Evolutionary conservation across 2,888 invertebrate species (phyloP), one percentile per base, ranked within the genome.

Genomic region (Allolobophora icterica): DNA sequence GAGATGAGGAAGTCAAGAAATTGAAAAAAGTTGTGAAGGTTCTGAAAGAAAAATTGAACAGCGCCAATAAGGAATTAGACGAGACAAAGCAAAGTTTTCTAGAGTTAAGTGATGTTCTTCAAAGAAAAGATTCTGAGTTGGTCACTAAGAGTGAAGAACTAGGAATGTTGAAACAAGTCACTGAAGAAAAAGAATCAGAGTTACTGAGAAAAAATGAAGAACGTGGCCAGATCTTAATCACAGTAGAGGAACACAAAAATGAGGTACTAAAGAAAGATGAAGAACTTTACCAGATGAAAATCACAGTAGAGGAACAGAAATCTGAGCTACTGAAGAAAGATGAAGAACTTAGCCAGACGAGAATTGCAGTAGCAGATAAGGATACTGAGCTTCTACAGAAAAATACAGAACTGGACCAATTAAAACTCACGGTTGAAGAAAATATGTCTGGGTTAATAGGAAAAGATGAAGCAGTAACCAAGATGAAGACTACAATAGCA

Each of bases 51-150:
- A 52, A 52, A 52, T 24, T 52, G 52, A 52, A 52, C 52, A 52
- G 52, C 21, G 19, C 52, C 24, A 52, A 52, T 52, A 52, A 52
- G 52, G 52, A 52, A 21, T 52, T 52, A 24, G 52, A 24, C 2
- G 21, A 52, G 24, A 52, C 52, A 19, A 21, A 24, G 52, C 21
- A 52, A 52, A 52, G 24, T 21, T 52, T 24, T 52, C 21, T 21
- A 21, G 17, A 84, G 34, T 84, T 84, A 84, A 84, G 33, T 19
- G 34, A 84, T 33, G 33, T 21, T n/a, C 19, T 84, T 34, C 17
- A 84, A 84, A 35, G 84, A 35, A 84, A 84, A 35, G 84, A 84
- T 84, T 84, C 84, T 33, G 84, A 84, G 21, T 84, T 84, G 34
- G 33, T 84, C 15, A 15, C 33, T 33, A 84, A 84, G 84, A 35